Percentiles rank a stretch among this genome's conserved stretches.
Evolutionary conservation across 2,888 invertebrate genomes (phyloP).

Genomic region (Leptopilina syphax): DNA sequence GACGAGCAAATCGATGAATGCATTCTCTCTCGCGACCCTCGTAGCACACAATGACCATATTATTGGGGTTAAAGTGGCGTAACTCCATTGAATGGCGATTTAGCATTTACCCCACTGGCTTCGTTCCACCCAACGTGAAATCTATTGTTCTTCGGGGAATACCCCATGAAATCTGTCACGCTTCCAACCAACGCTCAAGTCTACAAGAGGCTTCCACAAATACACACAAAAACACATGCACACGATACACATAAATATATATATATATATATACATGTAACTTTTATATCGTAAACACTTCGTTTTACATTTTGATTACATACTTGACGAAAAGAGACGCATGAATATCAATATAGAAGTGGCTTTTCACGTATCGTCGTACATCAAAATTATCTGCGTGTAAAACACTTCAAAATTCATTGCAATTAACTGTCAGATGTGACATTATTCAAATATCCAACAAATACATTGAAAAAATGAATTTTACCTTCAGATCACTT

Average conservation of each 20-base stretch:
- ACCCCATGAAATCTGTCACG: constrained; percentile 68
- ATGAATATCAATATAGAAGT: too few relatives aligned
- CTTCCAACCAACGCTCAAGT: constrained; percentile 56
- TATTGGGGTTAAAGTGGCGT: constrained; percentile 70
- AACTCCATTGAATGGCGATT: constrained; percentile 72
- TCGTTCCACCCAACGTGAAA: constrained; percentile 64
- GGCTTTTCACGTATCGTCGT: too few relatives aligned
- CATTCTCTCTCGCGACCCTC: constrained; percentile 41
- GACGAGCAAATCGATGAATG: constrained; percentile 49
- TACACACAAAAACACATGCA: constrained; percentile 42
- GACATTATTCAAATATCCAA: too few relatives aligned
- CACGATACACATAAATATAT: constrained; percentile 37
- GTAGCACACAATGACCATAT: constrained; percentile 65
- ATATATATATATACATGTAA: too few relatives aligned
- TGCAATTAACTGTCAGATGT: too few relatives aligned
- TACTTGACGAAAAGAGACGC: neutral
- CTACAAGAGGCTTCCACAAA: constrained; percentile 13
- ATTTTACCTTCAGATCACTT: too few relatives aligned
- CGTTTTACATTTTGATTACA: constrained; percentile 27
- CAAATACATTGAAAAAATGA: too few relatives aligned
- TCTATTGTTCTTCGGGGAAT: constrained; percentile 71
- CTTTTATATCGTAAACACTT: constrained; percentile 55
- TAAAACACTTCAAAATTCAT: too few relatives aligned
- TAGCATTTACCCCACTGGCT: constrained; percentile 64
- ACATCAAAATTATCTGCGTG: too few relatives aligned